A percentile compares a stretch with the other conserved stretches of the same genome.
Evolutionary conservation across 1,140 invertebrate genomes (phyloP).

Genomic region (Anastrepha ludens): DNA sequence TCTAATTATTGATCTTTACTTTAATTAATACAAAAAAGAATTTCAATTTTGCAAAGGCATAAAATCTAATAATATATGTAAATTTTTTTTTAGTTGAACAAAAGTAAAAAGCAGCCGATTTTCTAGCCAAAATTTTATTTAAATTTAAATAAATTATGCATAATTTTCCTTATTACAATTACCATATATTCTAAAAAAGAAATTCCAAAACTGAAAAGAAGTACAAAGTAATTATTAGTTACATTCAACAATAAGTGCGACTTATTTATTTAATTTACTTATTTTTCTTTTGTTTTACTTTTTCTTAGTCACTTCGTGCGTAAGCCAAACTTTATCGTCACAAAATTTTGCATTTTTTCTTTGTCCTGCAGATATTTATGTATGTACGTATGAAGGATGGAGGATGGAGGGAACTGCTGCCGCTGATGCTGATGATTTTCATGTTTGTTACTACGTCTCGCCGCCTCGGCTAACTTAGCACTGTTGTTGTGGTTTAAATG

Average conservation of each 20-base stretch:
- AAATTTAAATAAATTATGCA: conserved; percentile 32
- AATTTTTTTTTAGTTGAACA: not conserved
- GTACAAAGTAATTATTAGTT: not conserved
- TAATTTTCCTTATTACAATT: conserved; percentile 5
- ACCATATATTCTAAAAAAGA: conserved; percentile 12
- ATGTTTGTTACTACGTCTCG: no score
- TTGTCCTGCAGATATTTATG: not conserved
- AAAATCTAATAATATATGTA: no score
- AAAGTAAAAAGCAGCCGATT: conserved; percentile 2
- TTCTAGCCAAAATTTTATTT: not conserved
- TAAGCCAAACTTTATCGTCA: not conserved
- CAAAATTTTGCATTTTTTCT: conserved; percentile 49
- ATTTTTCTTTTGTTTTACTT: no score
- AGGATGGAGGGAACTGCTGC: no score
- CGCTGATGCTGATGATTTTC: no score
- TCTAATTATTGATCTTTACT: not conserved
- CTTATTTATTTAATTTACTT: no score
- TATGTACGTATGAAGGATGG: not conserved
- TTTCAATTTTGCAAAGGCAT: conserved; percentile 1
- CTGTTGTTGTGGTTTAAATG: no score
- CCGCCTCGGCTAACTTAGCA: no score
- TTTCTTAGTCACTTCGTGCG: not conserved
- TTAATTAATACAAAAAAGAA: not conserved
- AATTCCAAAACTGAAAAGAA: conserved; percentile 39
- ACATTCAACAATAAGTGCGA: not conserved